phyloP scores from a whole-genome alignment of 2,888 invertebrate species.

The Drosophila neotestacea region DNA sequence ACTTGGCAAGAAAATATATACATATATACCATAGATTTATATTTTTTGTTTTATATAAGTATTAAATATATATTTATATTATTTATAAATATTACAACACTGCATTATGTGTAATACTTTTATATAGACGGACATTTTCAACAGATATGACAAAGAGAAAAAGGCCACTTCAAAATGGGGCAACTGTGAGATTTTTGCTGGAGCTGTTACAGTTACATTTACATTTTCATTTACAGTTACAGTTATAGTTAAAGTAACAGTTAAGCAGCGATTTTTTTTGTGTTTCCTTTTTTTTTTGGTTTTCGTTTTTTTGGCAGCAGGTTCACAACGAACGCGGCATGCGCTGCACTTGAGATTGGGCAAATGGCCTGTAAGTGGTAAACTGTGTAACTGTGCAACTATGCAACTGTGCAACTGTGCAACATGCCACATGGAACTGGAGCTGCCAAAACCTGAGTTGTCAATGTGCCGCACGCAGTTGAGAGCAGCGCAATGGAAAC shows the following conservation, averaged over 20 bases:
- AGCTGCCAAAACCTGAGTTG: slow-evolving; percentile 49
- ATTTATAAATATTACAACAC: not conserved
- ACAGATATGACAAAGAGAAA: slow-evolving; percentile 19
- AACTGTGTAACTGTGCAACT: slow-evolving; percentile 5
- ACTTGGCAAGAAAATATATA: not conserved
- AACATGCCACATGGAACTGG: slow-evolving; percentile 40
- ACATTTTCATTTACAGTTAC: slow-evolving; percentile 25
- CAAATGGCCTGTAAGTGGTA: slow-evolving; percentile 14
- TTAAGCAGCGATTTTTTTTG: slow-evolving; percentile 42
- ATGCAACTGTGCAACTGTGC: slow-evolving; percentile 21
- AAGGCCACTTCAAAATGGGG: slow-evolving; percentile 48
- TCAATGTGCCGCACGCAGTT: slow-evolving; percentile 71
- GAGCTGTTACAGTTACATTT: slow-evolving; percentile 25
- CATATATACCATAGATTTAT: too few relatives aligned
- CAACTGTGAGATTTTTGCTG: slow-evolving; percentile 32
- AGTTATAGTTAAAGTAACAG: slow-evolving; percentile 33
- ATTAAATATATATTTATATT: not conserved
- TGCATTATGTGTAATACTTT: not conserved
- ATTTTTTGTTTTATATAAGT: not conserved
- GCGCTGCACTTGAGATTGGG: slow-evolving; percentile 59
- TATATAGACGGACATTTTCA: slow-evolving; percentile 1
- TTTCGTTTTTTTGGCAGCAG: slow-evolving; percentile 56
- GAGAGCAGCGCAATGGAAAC: slow-evolving; percentile 55
- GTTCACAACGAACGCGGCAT: slow-evolving; percentile 67
- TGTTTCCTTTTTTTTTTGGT: slow-evolving; percentile 11